Conservation (phyloP, 2,888 invertebrate species). For the Craniophora ligustri region DNA sequence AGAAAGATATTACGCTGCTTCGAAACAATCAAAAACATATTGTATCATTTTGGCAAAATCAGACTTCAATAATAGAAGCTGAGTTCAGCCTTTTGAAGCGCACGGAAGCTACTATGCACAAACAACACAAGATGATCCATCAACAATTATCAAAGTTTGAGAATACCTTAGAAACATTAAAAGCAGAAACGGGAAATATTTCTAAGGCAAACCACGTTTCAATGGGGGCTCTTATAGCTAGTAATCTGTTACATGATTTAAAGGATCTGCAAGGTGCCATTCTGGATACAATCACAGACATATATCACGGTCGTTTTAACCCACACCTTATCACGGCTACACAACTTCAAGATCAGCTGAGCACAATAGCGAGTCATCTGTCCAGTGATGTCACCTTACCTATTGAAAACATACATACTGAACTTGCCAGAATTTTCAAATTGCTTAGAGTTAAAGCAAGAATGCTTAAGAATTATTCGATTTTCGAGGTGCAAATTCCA, state of each 20-base stretch:
- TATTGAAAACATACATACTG: slow-evolving; percentile 5
- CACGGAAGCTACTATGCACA: no score
- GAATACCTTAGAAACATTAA: no score
- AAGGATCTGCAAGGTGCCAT: neutral
- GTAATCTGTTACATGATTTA: neutral
- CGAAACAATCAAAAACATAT: no score
- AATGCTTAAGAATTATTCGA: slow-evolving; percentile 6
- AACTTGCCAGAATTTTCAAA: slow-evolving; percentile 5
- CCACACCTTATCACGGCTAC: neutral
- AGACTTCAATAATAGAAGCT: no score
- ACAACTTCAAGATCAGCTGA: slow-evolving; percentile 2
- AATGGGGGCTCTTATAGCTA: neutral
- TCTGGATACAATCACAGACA: neutral
- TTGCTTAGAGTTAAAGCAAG: slow-evolving; percentile 11
- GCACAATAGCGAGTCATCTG: slow-evolving; percentile 1
- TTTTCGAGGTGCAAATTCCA: slow-evolving; percentile 5
- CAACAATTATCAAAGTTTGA: no score
- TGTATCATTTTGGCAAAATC: no score
- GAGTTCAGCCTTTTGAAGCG: no score
- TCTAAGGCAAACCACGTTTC: no score
- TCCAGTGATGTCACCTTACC: slow-evolving; percentile 1
- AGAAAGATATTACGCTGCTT: no score
- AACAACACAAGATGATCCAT: no score
- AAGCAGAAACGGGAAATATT: no score
- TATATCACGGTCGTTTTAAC: slow-evolving; percentile 5